Evolutionary conservation across 2,888 invertebrate species (phyloP).

Genomic region (Caenorhabditis angaria): DNA sequence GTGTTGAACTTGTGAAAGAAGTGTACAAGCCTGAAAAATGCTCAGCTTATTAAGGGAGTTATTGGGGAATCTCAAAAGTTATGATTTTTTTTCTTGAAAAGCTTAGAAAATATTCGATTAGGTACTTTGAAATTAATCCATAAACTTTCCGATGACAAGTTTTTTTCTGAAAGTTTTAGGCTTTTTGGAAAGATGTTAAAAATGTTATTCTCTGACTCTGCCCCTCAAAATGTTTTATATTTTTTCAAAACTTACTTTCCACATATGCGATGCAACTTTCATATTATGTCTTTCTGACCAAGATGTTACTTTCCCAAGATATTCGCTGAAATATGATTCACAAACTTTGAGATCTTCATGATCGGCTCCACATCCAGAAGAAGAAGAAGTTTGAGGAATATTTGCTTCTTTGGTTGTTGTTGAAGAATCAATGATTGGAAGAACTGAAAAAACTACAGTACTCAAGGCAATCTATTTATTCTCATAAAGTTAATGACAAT

Average conservation of each 20-base stretch:
- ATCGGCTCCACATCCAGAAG: constrained; percentile 36
- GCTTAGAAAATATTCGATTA: too few species aligned
- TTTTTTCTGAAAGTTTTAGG: too few species aligned
- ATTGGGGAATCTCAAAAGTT: not conserved
- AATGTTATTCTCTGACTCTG: too few species aligned
- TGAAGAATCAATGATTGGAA: not conserved
- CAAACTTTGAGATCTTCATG: constrained; percentile 57
- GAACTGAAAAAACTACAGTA: not conserved
- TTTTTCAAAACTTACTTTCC: constrained; percentile 43
- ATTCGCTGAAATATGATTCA: constrained; percentile 57
- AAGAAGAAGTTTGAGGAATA: not conserved
- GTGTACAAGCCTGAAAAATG: constrained; percentile 55
- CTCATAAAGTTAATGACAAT: not conserved
- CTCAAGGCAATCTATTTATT: not conserved
- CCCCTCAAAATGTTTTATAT: not conserved
- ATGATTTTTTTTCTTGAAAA: constrained; percentile 9
- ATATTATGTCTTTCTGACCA: constrained; percentile 55
- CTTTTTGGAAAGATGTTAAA: too few species aligned
- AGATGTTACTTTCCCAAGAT: constrained; percentile 53
- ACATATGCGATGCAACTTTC: constrained; percentile 50
- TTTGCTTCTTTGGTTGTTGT: not conserved
- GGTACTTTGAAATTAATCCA: too few species aligned
- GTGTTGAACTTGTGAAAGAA: constrained; percentile 55
- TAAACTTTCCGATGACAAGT: too few species aligned
- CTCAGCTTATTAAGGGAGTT: not conserved